Evolutionary conservation across 1,140 invertebrate species (phyloP).

Genomic region (Chrysopa pallens): DNA sequence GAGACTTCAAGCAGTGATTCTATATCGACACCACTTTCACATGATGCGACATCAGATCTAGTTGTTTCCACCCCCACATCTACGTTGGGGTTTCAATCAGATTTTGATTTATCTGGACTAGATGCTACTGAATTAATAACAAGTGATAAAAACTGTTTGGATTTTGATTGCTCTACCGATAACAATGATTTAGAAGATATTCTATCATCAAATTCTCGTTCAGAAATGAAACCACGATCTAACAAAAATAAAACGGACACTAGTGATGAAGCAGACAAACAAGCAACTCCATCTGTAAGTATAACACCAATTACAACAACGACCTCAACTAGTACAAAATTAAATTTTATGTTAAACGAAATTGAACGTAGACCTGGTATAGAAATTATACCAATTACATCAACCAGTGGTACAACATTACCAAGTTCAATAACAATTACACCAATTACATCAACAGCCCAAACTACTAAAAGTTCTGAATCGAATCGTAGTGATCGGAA

Average conservation of each 20-base stretch:
- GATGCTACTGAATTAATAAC: slow-evolving; percentile 34
- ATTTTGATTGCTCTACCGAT: slow-evolving; percentile 37
- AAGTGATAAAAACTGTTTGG: slow-evolving; percentile 33
- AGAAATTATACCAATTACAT: slow-evolving; percentile 59
- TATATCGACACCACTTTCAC: slow-evolving; percentile 34
- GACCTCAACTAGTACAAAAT: slow-evolving; percentile 24
- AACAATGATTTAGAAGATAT: slow-evolving; percentile 34
- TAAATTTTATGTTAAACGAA: slow-evolving; percentile 38
- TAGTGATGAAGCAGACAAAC: slow-evolving; percentile 31
- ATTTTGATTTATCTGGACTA: slow-evolving; percentile 40
- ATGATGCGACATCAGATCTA: slow-evolving; percentile 22
- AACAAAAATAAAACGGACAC: slow-evolving; percentile 21
- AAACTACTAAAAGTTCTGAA: slow-evolving; percentile 35
- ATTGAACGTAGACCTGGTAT: slow-evolving; percentile 55
- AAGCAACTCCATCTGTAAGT: slow-evolving; percentile 55
- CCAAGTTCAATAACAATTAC: slow-evolving; percentile 73
- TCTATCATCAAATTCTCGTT: slow-evolving; percentile 12
- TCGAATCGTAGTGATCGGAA: slow-evolving; percentile 35
- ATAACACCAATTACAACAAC: slow-evolving; percentile 50
- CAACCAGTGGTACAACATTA: slow-evolving; percentile 36
- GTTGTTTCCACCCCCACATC: slow-evolving; percentile 33
- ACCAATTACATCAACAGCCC: slow-evolving; percentile 42
- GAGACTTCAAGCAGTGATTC: slow-evolving; percentile 49
- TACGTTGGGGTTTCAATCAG: slow-evolving; percentile 35
- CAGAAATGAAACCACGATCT: slow-evolving; percentile 22